Conservation (phyloP, 2,888 invertebrate genomes). For the Lasioglossum leucozonium region DNA sequence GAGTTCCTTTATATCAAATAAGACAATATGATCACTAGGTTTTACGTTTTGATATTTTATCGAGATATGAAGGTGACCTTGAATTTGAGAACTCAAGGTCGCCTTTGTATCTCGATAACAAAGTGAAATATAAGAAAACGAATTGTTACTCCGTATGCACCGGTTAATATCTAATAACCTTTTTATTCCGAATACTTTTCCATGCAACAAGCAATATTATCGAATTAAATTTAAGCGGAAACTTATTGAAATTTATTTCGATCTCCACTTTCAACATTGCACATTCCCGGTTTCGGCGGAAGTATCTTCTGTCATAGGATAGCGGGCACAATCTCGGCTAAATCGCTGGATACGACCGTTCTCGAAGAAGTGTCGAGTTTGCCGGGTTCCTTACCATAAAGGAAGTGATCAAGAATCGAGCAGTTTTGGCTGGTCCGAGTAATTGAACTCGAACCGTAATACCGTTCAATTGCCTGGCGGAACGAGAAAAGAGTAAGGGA, state of each 20-base stretch:
- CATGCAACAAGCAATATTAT: no score
- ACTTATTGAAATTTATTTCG: neutral
- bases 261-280: neutral
- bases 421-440: neutral
- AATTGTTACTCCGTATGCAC: no score
- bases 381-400: neutral
- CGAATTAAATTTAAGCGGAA: no score
- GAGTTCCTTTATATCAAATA: no score
- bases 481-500: neutral
- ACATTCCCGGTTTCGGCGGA: neutral
- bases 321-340: neutral
- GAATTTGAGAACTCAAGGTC: no score
- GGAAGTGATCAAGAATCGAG: neutral
- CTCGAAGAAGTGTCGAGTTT: neutral
- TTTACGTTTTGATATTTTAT: no score
- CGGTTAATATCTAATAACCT: no score
- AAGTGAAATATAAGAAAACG: no score
- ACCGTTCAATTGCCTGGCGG: neutral
- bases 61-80: no score
- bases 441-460: neutral
- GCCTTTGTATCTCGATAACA: no score
- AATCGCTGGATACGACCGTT: neutral
- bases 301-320: neutral
- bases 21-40: no score
- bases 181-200: no score